phyloP scores from a whole-genome alignment of 37 sponge, comb jelly and placozoan genomes.

The Chondrilla cf. caribensis region DNA sequence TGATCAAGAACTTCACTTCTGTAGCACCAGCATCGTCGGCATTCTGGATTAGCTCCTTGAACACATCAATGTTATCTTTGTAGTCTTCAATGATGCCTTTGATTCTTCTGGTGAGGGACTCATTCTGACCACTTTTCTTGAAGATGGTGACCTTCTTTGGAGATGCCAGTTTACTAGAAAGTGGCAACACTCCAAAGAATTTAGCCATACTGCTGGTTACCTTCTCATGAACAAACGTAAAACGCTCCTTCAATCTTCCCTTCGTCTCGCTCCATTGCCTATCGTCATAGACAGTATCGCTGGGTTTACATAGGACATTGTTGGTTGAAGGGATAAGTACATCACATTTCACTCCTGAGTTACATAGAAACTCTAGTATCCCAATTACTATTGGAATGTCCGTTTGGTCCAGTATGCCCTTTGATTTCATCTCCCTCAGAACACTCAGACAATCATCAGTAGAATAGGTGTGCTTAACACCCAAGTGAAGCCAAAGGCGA shows the following conservation, averaged over 20 bases:
- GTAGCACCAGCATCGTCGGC: slow-evolving; percentile 87
- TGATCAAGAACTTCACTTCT: slow-evolving; percentile 71
- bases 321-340: neutral
- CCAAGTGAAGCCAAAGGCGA: slow-evolving; percentile 12
- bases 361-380: neutral
- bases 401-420: neutral
- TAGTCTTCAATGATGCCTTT: slow-evolving; percentile 61
- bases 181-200: slow-evolving; percentile 51
- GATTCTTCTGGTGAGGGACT: slow-evolving; percentile 63
- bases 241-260: neutral
- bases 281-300: slow-evolving; percentile 8
- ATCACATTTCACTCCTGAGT: neutral
- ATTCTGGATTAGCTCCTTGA: slow-evolving; percentile 88
- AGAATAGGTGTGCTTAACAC: slow-evolving; percentile 32
- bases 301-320: neutral
- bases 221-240: slow-evolving; percentile 36
- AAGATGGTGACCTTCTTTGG: slow-evolving; percentile 27
- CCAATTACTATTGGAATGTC: slow-evolving; percentile 5
- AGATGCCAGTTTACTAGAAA: slow-evolving; percentile 48
- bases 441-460: slow-evolving; percentile 35
- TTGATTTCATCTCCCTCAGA: slow-evolving; percentile 38
- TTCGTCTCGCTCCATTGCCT: neutral
- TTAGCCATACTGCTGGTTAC: slow-evolving; percentile 27
- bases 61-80: slow-evolving; percentile 58
- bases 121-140: slow-evolving; percentile 28